Percentiles rank a stretch among this genome's conserved stretches.
Conservation (phyloP, 2,113 vertebrate species). For the Leuciscus idus region DNA sequence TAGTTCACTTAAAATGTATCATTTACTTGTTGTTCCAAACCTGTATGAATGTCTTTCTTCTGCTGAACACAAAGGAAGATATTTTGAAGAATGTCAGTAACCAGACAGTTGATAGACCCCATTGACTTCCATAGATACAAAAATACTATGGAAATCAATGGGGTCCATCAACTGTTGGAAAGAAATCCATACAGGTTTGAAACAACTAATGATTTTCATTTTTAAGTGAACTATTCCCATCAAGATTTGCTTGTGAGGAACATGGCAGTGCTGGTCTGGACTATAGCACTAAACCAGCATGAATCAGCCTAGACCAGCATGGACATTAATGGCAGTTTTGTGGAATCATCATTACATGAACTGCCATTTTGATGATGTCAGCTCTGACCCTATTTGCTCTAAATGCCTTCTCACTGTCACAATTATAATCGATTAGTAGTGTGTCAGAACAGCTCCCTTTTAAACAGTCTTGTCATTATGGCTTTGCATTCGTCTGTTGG, state of each 20-base stretch:
- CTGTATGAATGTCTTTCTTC: too few relatives aligned
- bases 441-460: background rate
- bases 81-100: too few relatives aligned
- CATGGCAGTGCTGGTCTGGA: background rate
- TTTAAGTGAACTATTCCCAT: too few relatives aligned
- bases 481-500: background rate
- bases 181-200: too few relatives aligned
- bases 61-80: too few relatives aligned
- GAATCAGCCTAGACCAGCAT: background rate
- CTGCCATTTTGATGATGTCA: background rate
- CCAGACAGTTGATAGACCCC: too few relatives aligned
- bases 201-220: too few relatives aligned
- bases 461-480: background rate
- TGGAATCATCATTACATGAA: conserved; percentile 8
- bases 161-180: too few relatives aligned
- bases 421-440: background rate
- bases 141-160: too few relatives aligned
- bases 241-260: background rate
- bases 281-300: background rate
- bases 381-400: background rate
- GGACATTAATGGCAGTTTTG: background rate
- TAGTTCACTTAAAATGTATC: too few relatives aligned
- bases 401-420: background rate
- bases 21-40: too few relatives aligned
- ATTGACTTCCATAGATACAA: too few relatives aligned